Conservation (phyloP, 2,113 vertebrate species). For the Cervus canadensis region DNA sequence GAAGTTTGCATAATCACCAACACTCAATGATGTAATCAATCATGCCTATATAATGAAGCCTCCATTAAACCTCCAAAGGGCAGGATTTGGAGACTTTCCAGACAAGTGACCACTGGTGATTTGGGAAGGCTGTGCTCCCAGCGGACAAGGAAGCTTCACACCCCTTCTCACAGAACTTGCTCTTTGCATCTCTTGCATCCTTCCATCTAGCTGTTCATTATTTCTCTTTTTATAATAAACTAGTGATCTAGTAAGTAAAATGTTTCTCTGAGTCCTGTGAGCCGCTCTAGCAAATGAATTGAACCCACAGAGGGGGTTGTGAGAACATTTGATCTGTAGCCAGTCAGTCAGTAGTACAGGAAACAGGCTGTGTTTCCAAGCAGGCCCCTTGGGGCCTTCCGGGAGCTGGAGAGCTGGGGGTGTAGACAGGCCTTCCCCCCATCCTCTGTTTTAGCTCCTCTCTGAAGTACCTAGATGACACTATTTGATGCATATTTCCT, state of each 20-base stretch:
- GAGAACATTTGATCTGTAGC: background rate
- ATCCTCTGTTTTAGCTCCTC: background rate
- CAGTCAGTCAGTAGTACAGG: background rate
- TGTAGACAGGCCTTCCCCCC: background rate
- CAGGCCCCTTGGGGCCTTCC: background rate
- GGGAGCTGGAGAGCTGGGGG: rapidly evolving
- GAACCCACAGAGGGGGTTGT: background rate
- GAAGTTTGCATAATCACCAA: background rate
- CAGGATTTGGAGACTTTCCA: background rate
- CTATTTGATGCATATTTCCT: background rate
- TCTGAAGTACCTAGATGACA: background rate
- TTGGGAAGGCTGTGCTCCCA: background rate
- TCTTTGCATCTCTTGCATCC: background rate
- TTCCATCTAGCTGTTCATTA: background rate
- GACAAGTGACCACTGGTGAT: background rate
- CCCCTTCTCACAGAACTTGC: background rate
- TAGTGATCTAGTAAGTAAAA: background rate
- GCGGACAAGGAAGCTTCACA: too few species aligned
- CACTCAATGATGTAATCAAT: background rate
- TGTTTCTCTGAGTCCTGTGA: background rate
- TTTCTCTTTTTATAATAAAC: background rate
- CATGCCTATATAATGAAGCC: background rate
- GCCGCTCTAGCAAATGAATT: background rate
- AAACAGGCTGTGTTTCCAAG: background rate
- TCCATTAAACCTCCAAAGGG: background rate